A percentile compares a stretch with the other conserved stretches of the same genome.
These are phyloP conservation scores for Tonatia bakeri DNA, from an alignment of 2,113 vertebrate species.

Conservation along the genomic window DNA sequence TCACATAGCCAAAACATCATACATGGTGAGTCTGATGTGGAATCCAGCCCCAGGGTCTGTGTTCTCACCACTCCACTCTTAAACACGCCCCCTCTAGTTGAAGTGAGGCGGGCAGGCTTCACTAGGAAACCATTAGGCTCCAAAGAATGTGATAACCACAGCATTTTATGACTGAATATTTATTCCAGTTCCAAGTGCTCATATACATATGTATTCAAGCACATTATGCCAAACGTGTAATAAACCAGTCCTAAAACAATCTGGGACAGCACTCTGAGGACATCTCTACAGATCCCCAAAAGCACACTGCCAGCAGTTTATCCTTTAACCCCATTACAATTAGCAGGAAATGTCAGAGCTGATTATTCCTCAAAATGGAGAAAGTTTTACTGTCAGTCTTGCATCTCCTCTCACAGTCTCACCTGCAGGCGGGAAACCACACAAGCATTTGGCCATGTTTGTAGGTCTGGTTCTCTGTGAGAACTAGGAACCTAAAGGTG, in stretches of 20 bases:
- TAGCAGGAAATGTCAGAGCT: not conserved
- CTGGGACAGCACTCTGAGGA: not conserved
- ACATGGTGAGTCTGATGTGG: accelerated
- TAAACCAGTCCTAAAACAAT: not conserved
- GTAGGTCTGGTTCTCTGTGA: not conserved
- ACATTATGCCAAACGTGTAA: not conserved
- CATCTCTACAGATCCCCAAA: not conserved
- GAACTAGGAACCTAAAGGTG: not conserved
- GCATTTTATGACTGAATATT: not conserved
- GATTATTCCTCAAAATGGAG: not conserved
- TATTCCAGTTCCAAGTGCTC: not conserved
- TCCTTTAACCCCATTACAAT: not conserved
- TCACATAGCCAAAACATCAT: too few relatives aligned
- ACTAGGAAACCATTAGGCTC: not conserved
- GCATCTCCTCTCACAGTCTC: not conserved
- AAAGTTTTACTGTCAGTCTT: not conserved
- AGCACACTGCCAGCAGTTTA: not conserved
- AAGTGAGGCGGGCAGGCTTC: not conserved
- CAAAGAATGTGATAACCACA: not conserved
- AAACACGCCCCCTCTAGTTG: not conserved
- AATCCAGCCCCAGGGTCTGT: not conserved
- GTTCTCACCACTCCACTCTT: not conserved
- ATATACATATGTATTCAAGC: not conserved
- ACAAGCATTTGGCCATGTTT: not conserved
- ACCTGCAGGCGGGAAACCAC: not conserved